A percentile compares a stretch with the other conserved stretches of the same genome.
phyloP scores from a whole-genome alignment of 2,888 invertebrate genomes.

The Ochropleura plecta region DNA sequence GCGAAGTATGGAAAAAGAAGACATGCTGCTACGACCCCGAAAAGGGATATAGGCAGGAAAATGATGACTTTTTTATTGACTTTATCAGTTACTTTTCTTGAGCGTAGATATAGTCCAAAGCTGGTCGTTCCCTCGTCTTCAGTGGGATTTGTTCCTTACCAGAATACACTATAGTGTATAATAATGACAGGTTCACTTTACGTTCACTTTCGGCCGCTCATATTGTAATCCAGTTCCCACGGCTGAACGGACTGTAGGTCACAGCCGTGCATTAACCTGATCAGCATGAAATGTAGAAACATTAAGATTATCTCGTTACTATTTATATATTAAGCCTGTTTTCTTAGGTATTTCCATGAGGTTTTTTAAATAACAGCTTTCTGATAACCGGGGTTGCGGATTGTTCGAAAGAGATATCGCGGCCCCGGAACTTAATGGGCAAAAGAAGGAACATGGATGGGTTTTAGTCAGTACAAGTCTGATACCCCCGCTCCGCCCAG shows the following conservation, averaged over 20 bases:
- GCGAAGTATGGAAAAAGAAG: background rate
- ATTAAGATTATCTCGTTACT: background rate
- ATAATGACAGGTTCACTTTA: slow-evolving; percentile 20
- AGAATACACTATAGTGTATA: slow-evolving; percentile 24
- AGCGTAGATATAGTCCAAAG: background rate
- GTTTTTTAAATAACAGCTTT: background rate
- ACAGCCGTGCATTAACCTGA: slow-evolving; percentile 26
- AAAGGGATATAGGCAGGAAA: background rate
- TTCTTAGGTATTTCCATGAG: background rate
- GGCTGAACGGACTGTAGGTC: slow-evolving; percentile 36
- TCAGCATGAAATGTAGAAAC: slow-evolving; percentile 16
- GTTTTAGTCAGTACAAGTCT: too few species aligned
- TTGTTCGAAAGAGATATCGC: too few species aligned
- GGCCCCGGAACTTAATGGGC: too few species aligned
- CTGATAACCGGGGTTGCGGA: too few species aligned
- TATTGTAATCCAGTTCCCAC: slow-evolving; percentile 43
- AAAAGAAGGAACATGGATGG: too few species aligned
- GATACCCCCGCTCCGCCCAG: too few species aligned
- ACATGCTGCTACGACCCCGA: background rate
- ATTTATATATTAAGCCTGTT: background rate
- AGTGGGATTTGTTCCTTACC: background rate
- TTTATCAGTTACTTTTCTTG: background rate
- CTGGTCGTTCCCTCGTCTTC: background rate
- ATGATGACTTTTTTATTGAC: background rate
- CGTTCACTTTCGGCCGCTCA: slow-evolving; percentile 44